phyloP scores from a whole-genome alignment of 2,797 vertebrate species.

The Antennarius maculatus region DNA sequence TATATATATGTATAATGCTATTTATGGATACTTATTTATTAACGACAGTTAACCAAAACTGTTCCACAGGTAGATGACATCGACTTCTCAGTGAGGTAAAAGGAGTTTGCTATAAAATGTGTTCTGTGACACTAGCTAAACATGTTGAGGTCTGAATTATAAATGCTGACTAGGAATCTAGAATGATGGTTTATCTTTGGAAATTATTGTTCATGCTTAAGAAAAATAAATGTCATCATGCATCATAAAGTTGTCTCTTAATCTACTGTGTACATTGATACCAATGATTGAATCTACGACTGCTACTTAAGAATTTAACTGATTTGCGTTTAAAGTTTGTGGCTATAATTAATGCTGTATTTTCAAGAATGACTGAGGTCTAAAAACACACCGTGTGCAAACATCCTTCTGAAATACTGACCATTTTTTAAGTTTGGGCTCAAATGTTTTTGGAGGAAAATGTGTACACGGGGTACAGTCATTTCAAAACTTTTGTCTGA shows the following conservation, averaged over 20 bases:
- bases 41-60: slow-evolving; percentile 21
- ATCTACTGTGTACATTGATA: slow-evolving; percentile 32
- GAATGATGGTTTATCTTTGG: slow-evolving; percentile 27
- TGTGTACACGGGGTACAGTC: slow-evolving; percentile 32
- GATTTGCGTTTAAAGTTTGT: slow-evolving; percentile 8
- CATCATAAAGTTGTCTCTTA: slow-evolving; percentile 42
- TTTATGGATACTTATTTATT: slow-evolving; percentile 13
- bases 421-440: slow-evolving; percentile 10
- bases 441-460: slow-evolving; percentile 36
- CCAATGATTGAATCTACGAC: slow-evolving; percentile 25
- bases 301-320: slow-evolving; percentile 19
- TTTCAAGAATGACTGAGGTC: slow-evolving; percentile 8
- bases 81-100: slow-evolving; percentile 49
- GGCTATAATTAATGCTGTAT: not conserved
- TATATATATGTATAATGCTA: slow-evolving; percentile 13
- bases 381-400: not conserved
- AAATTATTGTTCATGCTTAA: slow-evolving; percentile 46
- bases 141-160: slow-evolving; percentile 43
- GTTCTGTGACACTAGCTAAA: slow-evolving; percentile 40
- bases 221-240: slow-evolving; percentile 37
- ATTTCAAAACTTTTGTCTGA: slow-evolving; percentile 28
- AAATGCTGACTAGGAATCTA: slow-evolving; percentile 31
- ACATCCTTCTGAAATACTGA: slow-evolving; percentile 9
- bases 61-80: slow-evolving; percentile 35
- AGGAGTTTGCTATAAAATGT: slow-evolving; percentile 26